Base-by-base conservation (phyloP, 1,140 invertebrate species). In the Euborellia annulipes region DNA sequence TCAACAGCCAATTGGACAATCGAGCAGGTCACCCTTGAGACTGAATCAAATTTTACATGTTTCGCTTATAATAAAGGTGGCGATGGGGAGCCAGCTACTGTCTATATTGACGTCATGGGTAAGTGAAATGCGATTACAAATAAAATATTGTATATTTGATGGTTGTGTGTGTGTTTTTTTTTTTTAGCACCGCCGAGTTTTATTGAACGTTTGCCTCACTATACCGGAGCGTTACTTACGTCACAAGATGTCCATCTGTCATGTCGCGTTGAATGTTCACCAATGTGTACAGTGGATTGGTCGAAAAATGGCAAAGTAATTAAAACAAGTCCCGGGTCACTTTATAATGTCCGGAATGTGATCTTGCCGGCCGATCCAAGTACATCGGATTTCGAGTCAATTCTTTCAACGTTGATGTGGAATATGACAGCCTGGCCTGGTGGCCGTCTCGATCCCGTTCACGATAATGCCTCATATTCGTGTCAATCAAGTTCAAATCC, bases 211-310 rank as follows among this genome's bases (percentile, higher is more conserved):
- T 72, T 89, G 45, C 75, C 73, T n/a, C 79, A 78, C 1, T 85
- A 84, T 64, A 76, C 74, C 49, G 86, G 84, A n/a, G 82, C 73
- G 18, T 68, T 82, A 8, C 80, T 77, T 60, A 81, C 77, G 55
- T 73, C 73, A 9, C 68, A 72, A 37, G 78, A 82, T 55, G 79
- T 89, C 36, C 84, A 74, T 42, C 70, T 91, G 8, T 81, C 80
- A 4, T 93, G 88, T 60, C 76, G 83, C 51, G 82, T 92, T 17
- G 87, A 93, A 58, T 92, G 88, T 59, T 83, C 77, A 4, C 87
- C 88, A 0, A 66, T 82, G 9, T 92, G 88, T 60, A 72, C 76
- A 23, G 78, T 93, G 36, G 68, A 76, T 11, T 93, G 89, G 89
- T 68, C 78, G 39, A 87, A 83, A 58, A 76, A 87, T 55, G 78